Percentiles rank a stretch among this genome's conserved stretches.
Evolutionary conservation across 2,113 vertebrate species (phyloP).

Genomic region (Cyphomyrus plagiostoma): DNA sequence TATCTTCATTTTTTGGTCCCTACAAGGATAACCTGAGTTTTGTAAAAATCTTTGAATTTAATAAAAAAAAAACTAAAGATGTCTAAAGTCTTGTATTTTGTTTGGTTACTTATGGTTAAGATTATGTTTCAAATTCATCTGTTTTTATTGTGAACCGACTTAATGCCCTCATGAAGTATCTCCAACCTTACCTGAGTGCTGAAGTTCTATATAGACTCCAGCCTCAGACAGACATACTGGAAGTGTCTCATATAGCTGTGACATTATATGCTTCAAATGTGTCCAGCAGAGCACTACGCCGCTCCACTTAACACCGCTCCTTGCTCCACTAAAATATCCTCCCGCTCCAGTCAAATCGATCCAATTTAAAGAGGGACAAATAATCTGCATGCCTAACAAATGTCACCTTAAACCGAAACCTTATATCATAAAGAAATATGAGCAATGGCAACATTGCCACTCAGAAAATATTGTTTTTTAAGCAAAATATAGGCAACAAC

Average conservation of each 20-base stretch:
- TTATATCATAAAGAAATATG: too few relatives aligned
- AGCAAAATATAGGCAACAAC: too few relatives aligned
- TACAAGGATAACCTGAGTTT: not conserved
- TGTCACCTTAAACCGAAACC: too few relatives aligned
- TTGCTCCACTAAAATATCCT: too few relatives aligned
- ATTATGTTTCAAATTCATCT: not conserved
- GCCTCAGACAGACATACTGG: not conserved
- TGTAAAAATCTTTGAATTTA: not conserved
- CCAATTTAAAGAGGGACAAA: too few relatives aligned
- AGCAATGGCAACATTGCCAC: too few relatives aligned
- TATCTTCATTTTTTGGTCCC: not conserved
- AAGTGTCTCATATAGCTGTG: not conserved
- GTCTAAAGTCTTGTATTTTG: not conserved
- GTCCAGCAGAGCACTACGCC: too few relatives aligned
- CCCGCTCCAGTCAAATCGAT: too few relatives aligned
- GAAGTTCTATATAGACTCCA: not conserved
- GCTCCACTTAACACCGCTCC: too few relatives aligned
- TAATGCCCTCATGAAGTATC: not conserved
- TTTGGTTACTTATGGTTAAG: not conserved
- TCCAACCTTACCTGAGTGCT: not conserved
- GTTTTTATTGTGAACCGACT: not conserved
- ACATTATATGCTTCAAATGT: not conserved
- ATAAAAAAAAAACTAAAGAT: not conserved
- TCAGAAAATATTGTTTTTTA: too few relatives aligned
- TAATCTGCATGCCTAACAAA: too few relatives aligned